Evolutionary conservation across 2,888 invertebrate genomes (phyloP).

Genomic region (Omphaloscelis lunosa): DNA sequence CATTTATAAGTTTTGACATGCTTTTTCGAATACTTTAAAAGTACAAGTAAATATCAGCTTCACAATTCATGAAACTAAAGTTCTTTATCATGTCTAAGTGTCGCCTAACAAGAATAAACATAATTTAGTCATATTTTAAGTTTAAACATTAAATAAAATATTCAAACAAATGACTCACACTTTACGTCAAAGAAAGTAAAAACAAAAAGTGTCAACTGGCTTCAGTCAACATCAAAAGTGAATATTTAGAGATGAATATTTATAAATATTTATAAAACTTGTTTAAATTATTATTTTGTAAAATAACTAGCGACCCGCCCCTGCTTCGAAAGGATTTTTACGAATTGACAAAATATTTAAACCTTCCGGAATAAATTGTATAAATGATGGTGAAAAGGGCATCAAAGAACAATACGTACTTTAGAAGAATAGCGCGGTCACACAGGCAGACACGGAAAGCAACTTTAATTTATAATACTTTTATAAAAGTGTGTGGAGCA

Average conservation of each 20-base stretch:
- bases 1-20: background rate
- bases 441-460: background rate
- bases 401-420: background rate
- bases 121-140: background rate
- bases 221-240: background rate
- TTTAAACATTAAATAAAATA: constrained; percentile 8
- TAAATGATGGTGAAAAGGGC: no score
- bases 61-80: background rate
- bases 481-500: fast-evolving
- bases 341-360: background rate
- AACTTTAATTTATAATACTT: background rate
- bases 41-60: background rate
- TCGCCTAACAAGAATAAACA: constrained; percentile 3
- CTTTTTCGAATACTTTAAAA: background rate
- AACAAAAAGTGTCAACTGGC: background rate
- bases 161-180: background rate
- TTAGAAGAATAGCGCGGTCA: background rate
- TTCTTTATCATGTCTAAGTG: background rate
- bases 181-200: constrained; percentile 1
- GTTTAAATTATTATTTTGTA: background rate
- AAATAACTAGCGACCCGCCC: background rate
- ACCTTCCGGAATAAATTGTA: no score
- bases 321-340: background rate
- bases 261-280: background rate
- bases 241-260: background rate